Evolutionary conservation across 2,888 invertebrate genomes (phyloP), one percentile per base, ranked within the genome.

Genomic region (Slavum lentiscoides): DNA sequence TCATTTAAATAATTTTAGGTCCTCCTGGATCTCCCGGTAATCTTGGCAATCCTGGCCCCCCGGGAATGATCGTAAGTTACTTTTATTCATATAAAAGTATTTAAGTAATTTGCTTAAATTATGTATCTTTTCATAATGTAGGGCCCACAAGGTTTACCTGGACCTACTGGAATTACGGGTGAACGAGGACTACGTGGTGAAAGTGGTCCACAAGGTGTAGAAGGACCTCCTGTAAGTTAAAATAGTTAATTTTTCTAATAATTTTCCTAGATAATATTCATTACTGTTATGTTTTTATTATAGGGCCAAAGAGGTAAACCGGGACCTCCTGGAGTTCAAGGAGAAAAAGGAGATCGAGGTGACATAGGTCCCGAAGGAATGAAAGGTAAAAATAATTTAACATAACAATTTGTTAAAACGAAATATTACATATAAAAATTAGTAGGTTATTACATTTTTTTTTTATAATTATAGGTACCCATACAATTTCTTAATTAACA

Each of bases 281-380:
- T 23, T 62, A 8, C 30, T 64, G 1, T 66, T 55, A 23, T 17
- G 37, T 3, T 43, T 68, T 39, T 61, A 58, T 68, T 69, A 11
- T 64, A 84, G 86, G 96, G 96, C 13, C 89, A 90, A 69, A 87
- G 93, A 83, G 96, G 96, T 59, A 93, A 93, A 86, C 88, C 91
- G 74, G 95, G 94, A 2, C 90, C 91, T 6, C 88, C 91, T 43
- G 96, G 96, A 0, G 85, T 90, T 4, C 92, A 93, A 85, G 96
- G 95, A 6, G 85, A 87, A 0, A 93, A 93, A 84, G 91, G 91
- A 43, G 89, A 89, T 43, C 86, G 86, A 58, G 89, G 88, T 66
- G 91, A 91, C 83, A 82, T 87, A 0, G 95, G 95, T 2, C 88
- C 89, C 1, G 91, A 92, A 85, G 94, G 82, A 64, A 69, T 70